phyloP scores from a whole-genome alignment of 2,888 invertebrate genomes.

The Arrhopalites spinosus region DNA sequence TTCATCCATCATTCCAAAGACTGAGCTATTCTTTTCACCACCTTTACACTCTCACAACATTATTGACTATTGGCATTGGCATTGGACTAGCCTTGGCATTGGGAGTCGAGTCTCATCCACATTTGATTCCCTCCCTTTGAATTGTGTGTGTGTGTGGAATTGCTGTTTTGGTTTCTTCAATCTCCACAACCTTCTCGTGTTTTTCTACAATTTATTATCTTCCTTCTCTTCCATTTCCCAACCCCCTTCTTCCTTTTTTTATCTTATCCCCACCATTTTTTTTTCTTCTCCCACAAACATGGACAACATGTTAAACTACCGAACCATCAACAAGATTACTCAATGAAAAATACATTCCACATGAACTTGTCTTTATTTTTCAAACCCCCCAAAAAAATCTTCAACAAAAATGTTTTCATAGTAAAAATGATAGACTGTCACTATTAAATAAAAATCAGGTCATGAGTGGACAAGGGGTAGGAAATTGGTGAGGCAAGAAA shows the following conservation, averaged over 20 bases:
- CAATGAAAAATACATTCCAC: no score
- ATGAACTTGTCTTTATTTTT: no score
- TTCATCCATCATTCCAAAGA: conserved; percentile 50
- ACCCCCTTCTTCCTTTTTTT: neutral
- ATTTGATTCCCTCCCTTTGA: neutral
- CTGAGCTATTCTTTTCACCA: conserved; percentile 33
- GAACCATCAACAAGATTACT: no score
- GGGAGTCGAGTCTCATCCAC: neutral
- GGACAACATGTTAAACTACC: no score
- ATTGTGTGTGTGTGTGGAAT: neutral
- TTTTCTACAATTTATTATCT: conserved; percentile 9
- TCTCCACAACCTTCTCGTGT: neutral
- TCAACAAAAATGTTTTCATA: no score
- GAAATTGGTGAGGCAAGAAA: no score
- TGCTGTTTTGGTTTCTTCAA: neutral
- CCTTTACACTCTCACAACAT: conserved; percentile 15
- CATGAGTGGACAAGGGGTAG: no score
- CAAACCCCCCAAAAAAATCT: no score
- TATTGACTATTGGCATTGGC: neutral
- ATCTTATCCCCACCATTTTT: neutral
- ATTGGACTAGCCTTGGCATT: neutral
- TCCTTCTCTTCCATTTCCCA: conserved; percentile 19
- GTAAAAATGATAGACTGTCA: no score
- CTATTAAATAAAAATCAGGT: no score
- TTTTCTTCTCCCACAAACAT: no score